Evolutionary conservation across 1,140 invertebrate species (phyloP).

Genomic region (Diuraphis noxia): DNA sequence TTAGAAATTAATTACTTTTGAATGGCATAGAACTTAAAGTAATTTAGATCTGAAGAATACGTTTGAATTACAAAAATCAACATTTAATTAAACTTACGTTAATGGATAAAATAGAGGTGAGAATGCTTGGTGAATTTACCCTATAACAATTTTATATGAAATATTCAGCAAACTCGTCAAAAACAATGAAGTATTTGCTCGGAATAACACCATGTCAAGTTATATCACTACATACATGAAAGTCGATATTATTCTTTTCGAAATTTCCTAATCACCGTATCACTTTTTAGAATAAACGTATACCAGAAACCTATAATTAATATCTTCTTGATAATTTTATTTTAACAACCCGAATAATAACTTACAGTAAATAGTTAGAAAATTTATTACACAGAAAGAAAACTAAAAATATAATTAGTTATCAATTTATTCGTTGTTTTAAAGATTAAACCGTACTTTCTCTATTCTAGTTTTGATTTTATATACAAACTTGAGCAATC

Average conservation of each 20-base stretch:
- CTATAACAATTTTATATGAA: neutral
- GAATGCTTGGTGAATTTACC: neutral
- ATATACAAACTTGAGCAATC: neutral
- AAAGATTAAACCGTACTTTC: neutral
- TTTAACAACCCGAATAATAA: neutral
- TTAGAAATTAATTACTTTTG: neutral
- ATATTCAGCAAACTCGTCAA: neutral
- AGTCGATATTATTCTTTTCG: neutral
- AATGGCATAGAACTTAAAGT: neutral
- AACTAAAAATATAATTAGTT: neutral
- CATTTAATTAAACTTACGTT: neutral
- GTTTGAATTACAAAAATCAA: neutral
- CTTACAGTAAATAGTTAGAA: neutral
- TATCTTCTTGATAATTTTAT: neutral
- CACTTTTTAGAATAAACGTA: neutral
- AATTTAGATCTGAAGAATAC: neutral
- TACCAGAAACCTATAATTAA: neutral
- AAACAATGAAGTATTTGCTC: neutral
- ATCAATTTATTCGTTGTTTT: too few relatives aligned
- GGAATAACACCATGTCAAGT: neutral
- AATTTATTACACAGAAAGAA: neutral
- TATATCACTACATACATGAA: neutral
- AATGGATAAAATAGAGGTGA: neutral
- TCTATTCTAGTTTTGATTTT: neutral
- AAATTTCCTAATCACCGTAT: neutral